Evolutionary conservation across 2,113 vertebrate genomes (phyloP), one percentile per base, ranked within the genome.

Genomic region (Thamnaconus septentrionalis): DNA sequence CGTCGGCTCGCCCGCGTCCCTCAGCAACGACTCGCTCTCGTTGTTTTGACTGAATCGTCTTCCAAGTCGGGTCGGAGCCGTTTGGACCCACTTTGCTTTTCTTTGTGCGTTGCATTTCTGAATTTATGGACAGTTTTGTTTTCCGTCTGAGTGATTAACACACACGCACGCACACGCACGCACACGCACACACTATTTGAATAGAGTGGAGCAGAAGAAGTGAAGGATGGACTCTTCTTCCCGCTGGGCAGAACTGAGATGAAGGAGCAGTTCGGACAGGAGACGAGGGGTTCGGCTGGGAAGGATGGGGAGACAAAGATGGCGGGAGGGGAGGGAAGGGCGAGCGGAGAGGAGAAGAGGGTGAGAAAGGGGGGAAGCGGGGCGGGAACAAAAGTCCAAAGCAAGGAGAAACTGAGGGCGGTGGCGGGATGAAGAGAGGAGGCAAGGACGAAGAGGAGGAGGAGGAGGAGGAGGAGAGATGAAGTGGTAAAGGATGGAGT

Each of bases 401-500:
- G 48, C 9, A 50, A 11, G 48, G 48, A 50, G 10, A 11, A n/a
- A 31, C 18, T 31, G 18, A 31, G 18, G 18, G 18, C 18, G 18
- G 18, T 31, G 18, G 18, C 18, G 5, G 48, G 48, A 50, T 50
- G 48, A 12, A 59, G 73, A 78, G 54, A 53, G 54, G 58, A 44
- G 73, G 80, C 75, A 79, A 85, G 75, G 80, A 85, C 77, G 63
- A 79, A 64, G 60, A 18, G 41, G 45, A 64, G 44, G 69, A 69
- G 57, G 59, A 50, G 64, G 50, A 42, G 50, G 51, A 58, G 59
- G 71, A 58, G 31, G 58, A 70, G 73, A 87, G 79, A 82, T 76
- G 62, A 60, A 85, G 77, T 71, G 71, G 59, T 79, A 70, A 63
- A 73, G 74, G 71, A 84, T 77, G 69, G 74, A 80, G 75, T 59